phyloP scores from a whole-genome alignment of 2,113 vertebrate species.

The Apteryx mantelli region DNA sequence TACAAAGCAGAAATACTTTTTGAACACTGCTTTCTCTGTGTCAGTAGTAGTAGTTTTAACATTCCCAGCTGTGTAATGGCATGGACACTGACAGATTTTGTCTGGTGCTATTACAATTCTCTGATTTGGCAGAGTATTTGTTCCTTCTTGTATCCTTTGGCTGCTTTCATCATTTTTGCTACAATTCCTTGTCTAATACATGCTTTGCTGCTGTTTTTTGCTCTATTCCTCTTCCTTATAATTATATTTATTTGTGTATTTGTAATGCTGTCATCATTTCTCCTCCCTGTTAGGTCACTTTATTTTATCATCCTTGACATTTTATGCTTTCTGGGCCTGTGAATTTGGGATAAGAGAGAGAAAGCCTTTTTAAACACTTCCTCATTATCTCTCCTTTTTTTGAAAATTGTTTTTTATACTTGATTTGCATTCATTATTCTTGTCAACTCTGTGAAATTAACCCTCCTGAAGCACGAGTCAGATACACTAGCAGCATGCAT shows the following conservation, averaged over 20 bases:
- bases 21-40: not conserved
- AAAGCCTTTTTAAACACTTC: not conserved
- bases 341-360: not conserved
- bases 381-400: not conserved
- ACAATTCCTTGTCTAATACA: not conserved
- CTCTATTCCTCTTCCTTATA: not conserved
- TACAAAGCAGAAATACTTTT: not conserved
- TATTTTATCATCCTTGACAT: not conserved
- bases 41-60: not conserved
- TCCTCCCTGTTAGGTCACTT: not conserved
- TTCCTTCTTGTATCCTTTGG: not conserved
- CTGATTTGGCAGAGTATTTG: not conserved
- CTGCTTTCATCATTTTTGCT: not conserved
- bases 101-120: not conserved
- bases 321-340: not conserved
- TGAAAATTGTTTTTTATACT: not conserved
- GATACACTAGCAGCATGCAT: not conserved
- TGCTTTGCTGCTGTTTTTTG: not conserved
- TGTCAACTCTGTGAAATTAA: not conserved
- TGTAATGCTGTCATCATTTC: not conserved
- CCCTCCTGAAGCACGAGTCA: not conserved
- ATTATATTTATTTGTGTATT: not conserved
- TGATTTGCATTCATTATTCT: not conserved
- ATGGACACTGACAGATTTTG: not conserved
- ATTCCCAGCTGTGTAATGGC: not conserved